Base-by-base conservation (phyloP, 2,888 invertebrate genomes). In the Scaptomyza polygonia region DNA sequence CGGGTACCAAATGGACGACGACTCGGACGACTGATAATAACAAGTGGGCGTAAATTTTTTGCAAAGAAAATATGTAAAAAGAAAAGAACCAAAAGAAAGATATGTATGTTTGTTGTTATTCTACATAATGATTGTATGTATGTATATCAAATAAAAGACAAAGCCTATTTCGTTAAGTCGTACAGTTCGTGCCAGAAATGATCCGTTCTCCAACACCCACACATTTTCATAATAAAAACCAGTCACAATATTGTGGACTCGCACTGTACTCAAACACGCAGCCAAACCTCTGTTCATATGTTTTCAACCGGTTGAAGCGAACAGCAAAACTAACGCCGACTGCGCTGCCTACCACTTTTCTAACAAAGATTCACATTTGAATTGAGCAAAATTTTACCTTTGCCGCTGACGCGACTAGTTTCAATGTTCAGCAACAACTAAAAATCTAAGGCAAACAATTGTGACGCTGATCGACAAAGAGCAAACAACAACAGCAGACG, bases 361-460 rank as follows among this genome's bases (percentile, higher is more conserved):
- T 52, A 57, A 34, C 47, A 54, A 71, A 45, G 47, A 74, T 56
- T 34, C 36, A 30, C 42, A 48, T 43, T 48, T 29, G 45, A 36
- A 55, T 58, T 55, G 25, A 45, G 14, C 45, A 44, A 62, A 57
- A 14, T 66, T 55, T 55, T 69, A 77, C 76, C 81, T 79, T 49
- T 63, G 25, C 56, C 77, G 58, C 63, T 65, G 66, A 77, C 70
- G 75, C 85, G 79, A 73, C 81, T 65, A 80, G 75, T 67, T 63
- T 77, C 83, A 81, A 77, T 69, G 82, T 67, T 77, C 65, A 67
- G 66, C 47, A 51, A 51, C 80, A 79, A 85, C 80, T 79, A 57
- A 77, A 75, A 65, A 61, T 48, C 56, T 59, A 75, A 65, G 56
- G 51, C 63, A 52, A 66, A 52, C 64, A 70, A 72, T 57, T 62